phyloP scores from a whole-genome alignment of 2,797 vertebrate species.

The Paratrypauchen microcephalus region DNA sequence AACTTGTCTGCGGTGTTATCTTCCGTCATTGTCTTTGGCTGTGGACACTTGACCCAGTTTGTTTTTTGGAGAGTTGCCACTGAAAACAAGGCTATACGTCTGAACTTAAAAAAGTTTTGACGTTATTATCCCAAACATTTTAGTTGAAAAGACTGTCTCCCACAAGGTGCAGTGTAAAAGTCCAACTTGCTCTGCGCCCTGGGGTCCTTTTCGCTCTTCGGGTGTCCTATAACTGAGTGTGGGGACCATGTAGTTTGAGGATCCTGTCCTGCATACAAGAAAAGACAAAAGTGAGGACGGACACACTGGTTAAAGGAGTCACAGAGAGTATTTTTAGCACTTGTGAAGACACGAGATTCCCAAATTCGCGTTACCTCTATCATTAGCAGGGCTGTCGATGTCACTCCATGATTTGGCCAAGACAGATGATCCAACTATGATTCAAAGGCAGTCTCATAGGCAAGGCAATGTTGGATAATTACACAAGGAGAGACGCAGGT shows the following conservation, averaged over 20 bases:
- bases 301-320: slow-evolving; percentile 48
- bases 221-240: slow-evolving; percentile 55
- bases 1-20: slow-evolving; percentile 87
- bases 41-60: slow-evolving; percentile 39
- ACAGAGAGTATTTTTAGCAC: slow-evolving; percentile 62
- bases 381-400: slow-evolving; percentile 31
- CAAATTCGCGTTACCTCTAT: slow-evolving; percentile 28
- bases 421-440: background rate
- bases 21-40: slow-evolving; percentile 82
- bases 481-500: background rate
- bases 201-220: slow-evolving; percentile 66
- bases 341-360: slow-evolving; percentile 34
- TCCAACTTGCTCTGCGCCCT: slow-evolving; percentile 61
- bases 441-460: slow-evolving; percentile 1
- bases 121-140: slow-evolving; percentile 32
- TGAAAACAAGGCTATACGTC: slow-evolving; percentile 44
- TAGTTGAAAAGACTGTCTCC: slow-evolving; percentile 25
- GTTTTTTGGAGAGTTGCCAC: slow-evolving; percentile 42
- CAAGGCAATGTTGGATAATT: background rate
- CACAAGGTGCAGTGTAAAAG: slow-evolving; percentile 36
- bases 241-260: slow-evolving; percentile 74
- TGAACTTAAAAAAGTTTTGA: slow-evolving; percentile 44
- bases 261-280: slow-evolving; percentile 34
- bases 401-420: slow-evolving; percentile 24
- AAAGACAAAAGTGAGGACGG: slow-evolving; percentile 40